A percentile compares a stretch with the other conserved stretches of the same genome.
Conservation (phyloP, 2,113 vertebrate genomes). For the Lethenteron reissneri region DNA sequence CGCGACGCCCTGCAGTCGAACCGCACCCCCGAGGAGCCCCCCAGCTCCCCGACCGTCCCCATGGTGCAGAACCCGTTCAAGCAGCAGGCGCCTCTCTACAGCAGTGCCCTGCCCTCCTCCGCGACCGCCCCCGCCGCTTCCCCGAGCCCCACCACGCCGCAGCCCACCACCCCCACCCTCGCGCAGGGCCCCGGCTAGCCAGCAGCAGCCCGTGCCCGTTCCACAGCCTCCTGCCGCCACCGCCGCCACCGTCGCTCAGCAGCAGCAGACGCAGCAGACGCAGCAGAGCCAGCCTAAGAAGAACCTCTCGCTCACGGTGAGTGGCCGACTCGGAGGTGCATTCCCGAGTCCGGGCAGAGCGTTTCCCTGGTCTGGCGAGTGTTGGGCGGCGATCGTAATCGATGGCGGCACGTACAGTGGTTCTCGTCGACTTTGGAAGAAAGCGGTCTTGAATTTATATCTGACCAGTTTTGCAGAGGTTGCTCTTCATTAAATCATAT, state of each 20-base stretch:
- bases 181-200: too few species aligned
- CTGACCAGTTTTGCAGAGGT: too few species aligned
- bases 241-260: constrained; percentile 23
- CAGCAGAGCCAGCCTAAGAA: constrained; percentile 39
- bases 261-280: constrained; percentile 15
- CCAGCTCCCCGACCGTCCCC: constrained; percentile 22
- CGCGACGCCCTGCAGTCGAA: constrained; percentile 52
- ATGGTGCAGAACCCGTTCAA: constrained; percentile 67
- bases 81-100: constrained; percentile 80
- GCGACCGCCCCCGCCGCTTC: constrained; percentile 44
- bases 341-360: too few species aligned
- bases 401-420: too few species aligned
- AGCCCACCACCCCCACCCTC: constrained; percentile 19
- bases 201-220: too few species aligned
- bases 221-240: constrained; percentile 48
- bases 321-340: constrained; percentile 9
- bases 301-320: constrained; percentile 68
- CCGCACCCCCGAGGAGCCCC: constrained; percentile 56
- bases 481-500: too few species aligned
- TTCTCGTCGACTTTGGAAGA: too few species aligned
- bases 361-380: too few species aligned
- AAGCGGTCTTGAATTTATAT: too few species aligned
- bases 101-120: constrained; percentile 52
- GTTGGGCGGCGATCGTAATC: too few species aligned
- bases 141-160: constrained; percentile 37